Evolutionary conservation across 2,113 vertebrate species (phyloP).

Genomic region (Onychostoma macrolepis): DNA sequence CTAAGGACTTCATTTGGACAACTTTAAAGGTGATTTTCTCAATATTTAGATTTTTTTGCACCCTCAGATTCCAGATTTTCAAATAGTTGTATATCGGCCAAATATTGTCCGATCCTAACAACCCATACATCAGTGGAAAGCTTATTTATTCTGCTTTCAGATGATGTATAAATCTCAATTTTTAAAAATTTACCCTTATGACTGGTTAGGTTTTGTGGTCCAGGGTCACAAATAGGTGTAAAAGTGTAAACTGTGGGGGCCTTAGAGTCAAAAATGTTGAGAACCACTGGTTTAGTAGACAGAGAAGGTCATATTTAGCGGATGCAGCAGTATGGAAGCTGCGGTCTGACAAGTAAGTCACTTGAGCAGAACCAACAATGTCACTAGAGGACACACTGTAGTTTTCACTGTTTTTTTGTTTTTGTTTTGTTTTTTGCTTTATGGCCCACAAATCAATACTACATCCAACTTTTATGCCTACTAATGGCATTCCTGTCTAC

Average conservation of each 20-base stretch:
- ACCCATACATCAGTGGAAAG: too few relatives aligned
- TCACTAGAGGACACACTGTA: constrained; percentile 2
- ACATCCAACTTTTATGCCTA: constrained; percentile 22
- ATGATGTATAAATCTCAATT: too few relatives aligned
- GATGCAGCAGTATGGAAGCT: background rate
- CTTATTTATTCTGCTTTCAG: too few relatives aligned
- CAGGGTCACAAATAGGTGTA: too few relatives aligned
- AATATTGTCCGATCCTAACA: too few relatives aligned
- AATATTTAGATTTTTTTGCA: too few relatives aligned
- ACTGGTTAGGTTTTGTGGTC: too few relatives aligned
- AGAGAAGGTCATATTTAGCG: constrained; percentile 22
- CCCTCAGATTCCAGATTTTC: too few relatives aligned
- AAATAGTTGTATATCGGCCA: too few relatives aligned
- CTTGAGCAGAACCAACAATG: background rate
- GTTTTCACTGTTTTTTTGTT: background rate
- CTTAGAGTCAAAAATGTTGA: background rate
- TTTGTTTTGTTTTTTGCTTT: background rate
- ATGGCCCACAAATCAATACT: background rate
- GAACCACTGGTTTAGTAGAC: constrained; percentile 13
- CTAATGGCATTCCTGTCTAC: background rate
- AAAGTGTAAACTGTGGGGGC: background rate
- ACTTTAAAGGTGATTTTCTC: too few relatives aligned
- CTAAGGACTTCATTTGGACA: too few relatives aligned
- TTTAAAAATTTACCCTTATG: too few relatives aligned
- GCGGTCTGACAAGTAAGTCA: constrained; percentile 18